Base-by-base conservation (phyloP, 2,888 invertebrate genomes). In the Halocaridina rubra region DNA sequence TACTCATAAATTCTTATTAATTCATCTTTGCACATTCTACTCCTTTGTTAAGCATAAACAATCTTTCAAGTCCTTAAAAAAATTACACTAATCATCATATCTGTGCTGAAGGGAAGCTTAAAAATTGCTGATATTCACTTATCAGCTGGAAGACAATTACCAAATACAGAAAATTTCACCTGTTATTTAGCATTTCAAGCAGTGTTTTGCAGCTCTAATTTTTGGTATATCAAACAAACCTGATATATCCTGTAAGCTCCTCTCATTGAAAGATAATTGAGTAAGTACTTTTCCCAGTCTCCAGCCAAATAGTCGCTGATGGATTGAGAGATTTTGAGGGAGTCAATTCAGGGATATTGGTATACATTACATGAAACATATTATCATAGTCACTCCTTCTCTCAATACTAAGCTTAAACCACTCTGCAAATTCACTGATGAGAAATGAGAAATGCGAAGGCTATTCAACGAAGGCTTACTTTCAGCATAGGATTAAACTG, bases 71-170 rank as follows among this genome's bases (percentile, higher is more conserved):
- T 75, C 75, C 16, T 39, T 22, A 46, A 75, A 32, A 33, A 75
- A 19, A 16, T 46, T 33, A 39, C 75, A 75, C 39, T 75, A 46
- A 24, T 75, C 46, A 39, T 33, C 72, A 71, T 71, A 27, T 22
- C 19, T 2, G 32, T 71, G 72, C 24, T 75, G 75, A 46, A 75
- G 39, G 1, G 75, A 75, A 39, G 75, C 32, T 39, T 39, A 39
- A n/a, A n/a, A 75, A 39, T 39, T 75, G 30, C 75, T 75, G 39
- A 39, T 39, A 75, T 46, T 75, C 75, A 64, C 2, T 64, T 19
- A 78, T 64, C 30, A 78, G 77, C n/a, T 57, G 77, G 24, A n/a
- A 29, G 19, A 19, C 59, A 77, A 77, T 27, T n/a, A 59, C 59
- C 59, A 77, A n/a, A n/a, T 8, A 59, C 39, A 75, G n/a, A 39